Evolutionary conservation across 2,797 vertebrate species (phyloP).

Genomic region (Rachycentron canadum): DNA sequence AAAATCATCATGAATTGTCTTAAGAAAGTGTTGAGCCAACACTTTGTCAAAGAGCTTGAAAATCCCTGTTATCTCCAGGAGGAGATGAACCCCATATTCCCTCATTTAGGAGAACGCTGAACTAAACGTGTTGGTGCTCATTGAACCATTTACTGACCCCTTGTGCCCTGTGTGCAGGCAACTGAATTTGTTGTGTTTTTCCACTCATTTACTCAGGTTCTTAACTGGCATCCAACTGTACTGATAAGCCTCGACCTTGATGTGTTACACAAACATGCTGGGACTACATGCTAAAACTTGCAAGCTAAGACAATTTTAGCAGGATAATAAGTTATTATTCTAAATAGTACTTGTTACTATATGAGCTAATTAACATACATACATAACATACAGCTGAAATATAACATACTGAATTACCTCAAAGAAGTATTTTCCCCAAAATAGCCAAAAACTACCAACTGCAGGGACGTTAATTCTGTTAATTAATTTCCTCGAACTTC

Average conservation of each 20-base stretch:
- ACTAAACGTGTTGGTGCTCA: background rate
- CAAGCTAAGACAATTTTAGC: background rate
- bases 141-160: constrained; percentile 2
- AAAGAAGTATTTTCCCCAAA: too few relatives aligned
- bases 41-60: background rate
- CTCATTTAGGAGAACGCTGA: background rate
- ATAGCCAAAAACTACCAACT: background rate
- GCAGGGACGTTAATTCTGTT: background rate
- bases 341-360: background rate
- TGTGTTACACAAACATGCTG: too few relatives aligned
- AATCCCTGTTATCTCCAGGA: background rate
- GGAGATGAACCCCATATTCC: background rate
- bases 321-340: background rate
- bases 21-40: too few relatives aligned
- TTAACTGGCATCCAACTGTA: background rate
- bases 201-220: background rate
- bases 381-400: too few relatives aligned
- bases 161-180: background rate
- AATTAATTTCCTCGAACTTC: background rate
- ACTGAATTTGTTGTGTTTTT: background rate
- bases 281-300: background rate
- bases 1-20: background rate
- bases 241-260: background rate
- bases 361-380: background rate
- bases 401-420: too few relatives aligned